Percentiles rank a stretch among this genome's conserved stretches.
Conservation (phyloP, 2,113 vertebrate species). For the Ammodytes marinus region DNA sequence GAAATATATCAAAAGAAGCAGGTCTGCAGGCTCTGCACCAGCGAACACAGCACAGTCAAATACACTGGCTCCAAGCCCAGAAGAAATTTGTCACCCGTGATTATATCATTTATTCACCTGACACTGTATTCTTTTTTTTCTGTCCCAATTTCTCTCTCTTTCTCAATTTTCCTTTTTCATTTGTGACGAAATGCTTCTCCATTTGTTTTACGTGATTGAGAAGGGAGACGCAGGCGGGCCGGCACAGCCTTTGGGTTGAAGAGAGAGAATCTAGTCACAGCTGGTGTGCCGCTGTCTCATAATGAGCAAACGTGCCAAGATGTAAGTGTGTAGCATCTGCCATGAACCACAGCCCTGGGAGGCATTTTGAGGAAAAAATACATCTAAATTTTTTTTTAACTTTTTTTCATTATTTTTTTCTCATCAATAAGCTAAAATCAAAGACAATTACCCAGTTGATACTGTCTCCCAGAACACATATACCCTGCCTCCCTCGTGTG, state of each 20-base stretch:
- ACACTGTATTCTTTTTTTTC: slow-evolving; percentile 36
- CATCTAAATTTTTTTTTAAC: slow-evolving; percentile 37
- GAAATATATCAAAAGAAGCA: slow-evolving; percentile 38
- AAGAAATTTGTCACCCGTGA: slow-evolving; percentile 46
- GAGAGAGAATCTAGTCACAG: slow-evolving; percentile 61
- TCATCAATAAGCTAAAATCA: slow-evolving; percentile 22
- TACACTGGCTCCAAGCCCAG: slow-evolving; percentile 32
- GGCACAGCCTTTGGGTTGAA: slow-evolving; percentile 39
- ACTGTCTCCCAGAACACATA: slow-evolving; percentile 8
- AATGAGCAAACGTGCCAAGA: slow-evolving; percentile 63
- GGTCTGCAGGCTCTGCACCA: slow-evolving; percentile 22
- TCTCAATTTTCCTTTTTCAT: slow-evolving; percentile 55
- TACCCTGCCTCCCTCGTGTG: slow-evolving; percentile 6
- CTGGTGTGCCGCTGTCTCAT: slow-evolving; percentile 54
- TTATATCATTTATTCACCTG: slow-evolving; percentile 65
- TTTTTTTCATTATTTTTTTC: not conserved
- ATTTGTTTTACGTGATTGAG: slow-evolving; percentile 68
- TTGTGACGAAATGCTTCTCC: slow-evolving; percentile 57
- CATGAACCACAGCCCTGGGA: slow-evolving; percentile 31
- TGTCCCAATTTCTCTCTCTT: not conserved
- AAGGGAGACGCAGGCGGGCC: slow-evolving; percentile 25
- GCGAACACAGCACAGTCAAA: slow-evolving; percentile 53
- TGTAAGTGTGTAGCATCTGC: slow-evolving; percentile 52
- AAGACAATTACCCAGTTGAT: slow-evolving; percentile 36
- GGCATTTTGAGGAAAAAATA: slow-evolving; percentile 19